Conservation (phyloP, 1,140 invertebrate genomes). For the Drosophila tsacasi region DNA sequence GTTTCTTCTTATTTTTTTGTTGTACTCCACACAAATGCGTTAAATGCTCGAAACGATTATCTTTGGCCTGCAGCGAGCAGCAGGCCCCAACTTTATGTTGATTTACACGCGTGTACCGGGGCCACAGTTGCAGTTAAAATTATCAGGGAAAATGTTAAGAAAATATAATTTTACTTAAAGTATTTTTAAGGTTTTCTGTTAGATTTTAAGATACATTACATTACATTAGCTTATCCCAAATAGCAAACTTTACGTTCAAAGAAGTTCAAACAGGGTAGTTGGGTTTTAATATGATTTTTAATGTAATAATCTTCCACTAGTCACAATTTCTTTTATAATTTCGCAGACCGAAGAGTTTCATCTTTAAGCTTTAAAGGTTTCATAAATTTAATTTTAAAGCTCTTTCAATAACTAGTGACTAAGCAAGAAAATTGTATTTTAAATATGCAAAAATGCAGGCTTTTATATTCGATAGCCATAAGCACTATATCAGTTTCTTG, state of each 20-base stretch:
- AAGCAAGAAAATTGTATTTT: not conserved
- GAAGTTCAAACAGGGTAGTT: not conserved
- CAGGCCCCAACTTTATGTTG: slow-evolving; percentile 22
- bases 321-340: not conserved
- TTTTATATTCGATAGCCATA: slow-evolving; percentile 4
- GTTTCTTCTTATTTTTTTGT: slow-evolving; percentile 1
- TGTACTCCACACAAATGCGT: slow-evolving; percentile 44
- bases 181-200: not conserved
- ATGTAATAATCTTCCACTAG: not conserved
- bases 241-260: not conserved
- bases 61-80: slow-evolving; percentile 9
- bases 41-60: slow-evolving; percentile 52
- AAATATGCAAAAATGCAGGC: slow-evolving; percentile 3
- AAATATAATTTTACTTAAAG: not conserved
- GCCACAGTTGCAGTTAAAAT: slow-evolving; percentile 14
- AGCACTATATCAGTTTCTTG: slow-evolving; percentile 10
- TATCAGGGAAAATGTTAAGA: not conserved
- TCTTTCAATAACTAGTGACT: not conserved
- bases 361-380: not conserved
- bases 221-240: not conserved
- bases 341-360: not conserved
- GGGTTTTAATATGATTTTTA: no score
- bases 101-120: slow-evolving; percentile 25
- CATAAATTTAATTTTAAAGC: not conserved
- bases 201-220: not conserved